These are phyloP conservation scores for Poecilia picta DNA, from an alignment of 2,797 vertebrate species.

Conservation along the genomic window DNA sequence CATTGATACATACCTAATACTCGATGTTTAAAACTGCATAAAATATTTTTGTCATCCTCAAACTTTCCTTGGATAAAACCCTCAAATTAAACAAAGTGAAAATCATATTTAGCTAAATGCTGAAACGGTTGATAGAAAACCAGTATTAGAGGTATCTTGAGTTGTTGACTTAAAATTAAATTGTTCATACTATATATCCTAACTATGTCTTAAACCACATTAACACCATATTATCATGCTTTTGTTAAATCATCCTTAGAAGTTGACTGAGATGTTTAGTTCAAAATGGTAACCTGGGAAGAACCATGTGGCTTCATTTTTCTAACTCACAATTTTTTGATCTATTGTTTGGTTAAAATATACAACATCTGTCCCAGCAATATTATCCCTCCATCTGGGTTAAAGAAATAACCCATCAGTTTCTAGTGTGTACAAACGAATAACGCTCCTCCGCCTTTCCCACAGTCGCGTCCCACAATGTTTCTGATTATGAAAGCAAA, in stretches of 20 bases:
- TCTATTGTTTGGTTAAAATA: not conserved
- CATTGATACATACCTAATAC: not conserved
- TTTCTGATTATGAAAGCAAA: conserved; percentile 3
- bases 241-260: not conserved
- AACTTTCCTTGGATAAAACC: not conserved
- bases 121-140: not conserved
- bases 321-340: not conserved
- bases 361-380: not conserved
- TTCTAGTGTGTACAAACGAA: conserved; percentile 43
- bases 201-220: not conserved
- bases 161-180: not conserved
- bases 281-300: not conserved
- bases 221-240: not conserved
- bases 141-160: not conserved
- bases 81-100: not conserved
- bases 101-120: not conserved
- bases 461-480: conserved; percentile 7
- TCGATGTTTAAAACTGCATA: not conserved
- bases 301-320: not conserved
- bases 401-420: not conserved
- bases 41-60: not conserved
- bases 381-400: not conserved
- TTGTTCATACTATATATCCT: not conserved
- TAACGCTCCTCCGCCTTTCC: conserved; percentile 30
- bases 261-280: not conserved